phyloP scores from a whole-genome alignment of 2,113 vertebrate genomes.

The Heloderma charlesbogerti region DNA sequence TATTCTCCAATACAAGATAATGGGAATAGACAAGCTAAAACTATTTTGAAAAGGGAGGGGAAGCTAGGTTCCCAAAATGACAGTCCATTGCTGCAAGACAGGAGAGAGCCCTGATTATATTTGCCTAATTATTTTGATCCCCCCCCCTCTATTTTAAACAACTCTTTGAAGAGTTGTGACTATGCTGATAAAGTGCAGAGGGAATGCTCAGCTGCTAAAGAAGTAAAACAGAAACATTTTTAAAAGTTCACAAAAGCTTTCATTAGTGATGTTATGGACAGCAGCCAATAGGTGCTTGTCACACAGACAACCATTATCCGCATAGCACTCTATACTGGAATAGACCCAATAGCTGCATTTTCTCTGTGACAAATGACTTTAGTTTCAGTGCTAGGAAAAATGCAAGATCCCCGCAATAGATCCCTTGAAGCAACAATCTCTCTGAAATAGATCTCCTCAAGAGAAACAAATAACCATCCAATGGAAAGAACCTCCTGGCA shows the following conservation, averaged over 20 bases:
- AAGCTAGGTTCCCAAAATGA: background rate
- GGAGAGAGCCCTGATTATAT: background rate
- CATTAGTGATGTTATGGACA: background rate
- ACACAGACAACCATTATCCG: background rate
- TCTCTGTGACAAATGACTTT: background rate
- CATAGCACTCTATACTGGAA: background rate
- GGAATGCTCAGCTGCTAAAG: background rate
- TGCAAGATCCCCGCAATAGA: background rate
- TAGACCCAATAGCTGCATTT: background rate
- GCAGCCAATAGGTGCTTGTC: background rate
- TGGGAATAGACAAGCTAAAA: background rate
- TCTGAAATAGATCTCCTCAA: background rate
- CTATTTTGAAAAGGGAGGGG: background rate
- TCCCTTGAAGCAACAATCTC: background rate
- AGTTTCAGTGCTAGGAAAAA: background rate
- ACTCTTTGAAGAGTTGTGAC: background rate
- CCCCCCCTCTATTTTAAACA: background rate
- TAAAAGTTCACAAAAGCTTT: background rate
- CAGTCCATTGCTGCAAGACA: background rate
- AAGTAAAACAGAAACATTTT: background rate
- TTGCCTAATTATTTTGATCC: background rate
- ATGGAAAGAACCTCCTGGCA: background rate
- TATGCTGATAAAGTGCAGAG: background rate
- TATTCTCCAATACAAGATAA: background rate
- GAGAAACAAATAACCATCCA: too few species aligned